phyloP scores from a whole-genome alignment of 2,113 vertebrate species.

The Genyomyrus donnyi region DNA sequence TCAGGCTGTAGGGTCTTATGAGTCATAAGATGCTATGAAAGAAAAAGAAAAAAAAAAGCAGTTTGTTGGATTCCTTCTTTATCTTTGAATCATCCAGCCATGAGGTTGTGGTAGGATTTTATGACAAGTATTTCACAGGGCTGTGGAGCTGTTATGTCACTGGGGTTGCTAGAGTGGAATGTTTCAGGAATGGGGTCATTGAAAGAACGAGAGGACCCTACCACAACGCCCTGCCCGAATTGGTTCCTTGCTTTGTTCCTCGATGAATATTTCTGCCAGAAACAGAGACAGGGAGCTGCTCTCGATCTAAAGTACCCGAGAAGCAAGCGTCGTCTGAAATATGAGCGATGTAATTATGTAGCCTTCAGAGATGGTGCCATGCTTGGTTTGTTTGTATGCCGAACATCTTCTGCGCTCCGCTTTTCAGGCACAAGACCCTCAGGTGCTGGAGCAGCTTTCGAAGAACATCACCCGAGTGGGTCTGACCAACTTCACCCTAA shows the following conservation, averaged over 20 bases:
- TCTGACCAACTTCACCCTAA: conserved; percentile 99
- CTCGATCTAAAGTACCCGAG: background rate
- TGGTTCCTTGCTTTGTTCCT: background rate
- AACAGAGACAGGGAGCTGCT: too few species aligned
- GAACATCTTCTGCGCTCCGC: conserved; percentile 2
- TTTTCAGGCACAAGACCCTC: conserved; percentile 94
- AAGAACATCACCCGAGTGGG: conserved; percentile 99
- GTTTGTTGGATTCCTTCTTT: background rate
- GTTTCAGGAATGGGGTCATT: background rate
- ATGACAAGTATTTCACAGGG: background rate
- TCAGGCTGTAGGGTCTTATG: background rate
- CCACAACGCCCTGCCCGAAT: background rate
- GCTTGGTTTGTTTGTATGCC: background rate
- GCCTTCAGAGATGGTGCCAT: background rate
- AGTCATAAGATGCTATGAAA: background rate
- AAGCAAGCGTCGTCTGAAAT: background rate
- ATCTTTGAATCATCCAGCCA: background rate
- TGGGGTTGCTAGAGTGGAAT: background rate
- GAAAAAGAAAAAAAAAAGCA: background rate
- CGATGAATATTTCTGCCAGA: background rate
- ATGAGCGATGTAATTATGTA: background rate
- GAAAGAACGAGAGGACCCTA: background rate
- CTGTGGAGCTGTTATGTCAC: background rate
- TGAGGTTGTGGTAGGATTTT: background rate
- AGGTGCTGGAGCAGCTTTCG: conserved; percentile 97